A percentile compares a stretch with the other conserved stretches of the same genome.
Evolutionary conservation across 2,797 vertebrate genomes (phyloP).

Genomic region (Eremophila alpestris): DNA sequence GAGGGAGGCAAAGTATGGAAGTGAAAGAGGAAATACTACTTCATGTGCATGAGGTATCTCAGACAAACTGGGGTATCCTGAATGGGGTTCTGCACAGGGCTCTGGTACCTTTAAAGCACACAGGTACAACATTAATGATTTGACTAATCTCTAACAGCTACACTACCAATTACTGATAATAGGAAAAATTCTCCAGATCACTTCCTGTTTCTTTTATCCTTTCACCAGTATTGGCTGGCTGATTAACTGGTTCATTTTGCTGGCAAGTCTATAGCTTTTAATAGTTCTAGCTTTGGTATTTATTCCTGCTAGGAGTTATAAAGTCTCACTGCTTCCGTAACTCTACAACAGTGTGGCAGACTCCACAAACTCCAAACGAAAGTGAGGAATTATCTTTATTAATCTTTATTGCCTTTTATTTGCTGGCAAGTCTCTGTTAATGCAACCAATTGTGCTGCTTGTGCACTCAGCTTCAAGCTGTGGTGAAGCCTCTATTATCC

Average conservation of each 20-base stretch:
- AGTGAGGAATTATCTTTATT: background rate
- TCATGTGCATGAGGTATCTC: background rate
- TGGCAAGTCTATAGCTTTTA: background rate
- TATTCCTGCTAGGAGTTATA: background rate
- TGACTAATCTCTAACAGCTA: background rate
- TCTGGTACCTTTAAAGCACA: background rate
- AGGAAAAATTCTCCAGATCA: background rate
- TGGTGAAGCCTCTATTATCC: background rate
- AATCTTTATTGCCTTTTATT: background rate
- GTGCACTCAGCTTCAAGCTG: background rate
- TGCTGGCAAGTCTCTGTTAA: background rate
- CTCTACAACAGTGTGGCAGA: too few species aligned
- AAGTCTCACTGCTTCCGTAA: background rate
- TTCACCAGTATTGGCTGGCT: background rate
- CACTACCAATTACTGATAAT: background rate
- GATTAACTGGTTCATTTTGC: background rate
- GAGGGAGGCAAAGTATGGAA: background rate
- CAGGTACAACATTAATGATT: background rate
- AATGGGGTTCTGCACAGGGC: background rate
- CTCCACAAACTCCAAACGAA: background rate
- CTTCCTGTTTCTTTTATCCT: background rate
- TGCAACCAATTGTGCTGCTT: background rate
- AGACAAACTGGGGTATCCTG: background rate
- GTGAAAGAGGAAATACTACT: background rate
- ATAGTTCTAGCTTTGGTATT: background rate